Conservation (phyloP, 1,140 invertebrate species). For the Sycophaga agraensis region DNA sequence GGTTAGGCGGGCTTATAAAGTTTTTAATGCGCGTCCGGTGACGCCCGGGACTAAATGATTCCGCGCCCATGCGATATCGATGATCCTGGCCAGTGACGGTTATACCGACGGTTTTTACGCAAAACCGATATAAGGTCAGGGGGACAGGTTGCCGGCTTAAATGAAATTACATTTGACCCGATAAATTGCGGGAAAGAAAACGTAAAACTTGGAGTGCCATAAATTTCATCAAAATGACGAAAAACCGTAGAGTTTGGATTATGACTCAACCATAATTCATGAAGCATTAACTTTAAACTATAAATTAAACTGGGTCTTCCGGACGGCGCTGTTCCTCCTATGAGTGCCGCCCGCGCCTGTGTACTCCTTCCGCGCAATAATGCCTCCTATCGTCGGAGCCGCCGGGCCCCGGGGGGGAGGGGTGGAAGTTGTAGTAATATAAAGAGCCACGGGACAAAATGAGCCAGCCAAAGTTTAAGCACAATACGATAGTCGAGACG, state of each 20-base stretch:
- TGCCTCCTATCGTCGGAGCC: constrained; percentile 19
- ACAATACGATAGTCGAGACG: not conserved
- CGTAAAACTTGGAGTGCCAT: constrained; percentile 2
- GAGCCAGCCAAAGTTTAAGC: constrained; percentile 13
- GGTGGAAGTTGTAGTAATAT: constrained; percentile 17
- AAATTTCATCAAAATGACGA: constrained; percentile 24
- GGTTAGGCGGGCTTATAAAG: too few relatives aligned
- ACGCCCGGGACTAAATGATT: too few relatives aligned
- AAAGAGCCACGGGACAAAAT: constrained; percentile 18
- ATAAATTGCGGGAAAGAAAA: constrained; percentile 8
- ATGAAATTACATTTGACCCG: too few relatives aligned
- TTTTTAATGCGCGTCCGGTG: too few relatives aligned
- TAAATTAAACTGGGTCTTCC: constrained; percentile 27
- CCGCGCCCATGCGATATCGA: too few relatives aligned
- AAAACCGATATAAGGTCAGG: too few relatives aligned
- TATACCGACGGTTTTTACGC: too few relatives aligned
- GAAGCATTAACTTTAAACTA: constrained; percentile 30
- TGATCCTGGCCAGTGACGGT: too few relatives aligned
- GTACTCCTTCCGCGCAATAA: constrained; percentile 18
- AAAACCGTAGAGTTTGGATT: constrained; percentile 22
- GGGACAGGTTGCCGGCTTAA: too few relatives aligned
- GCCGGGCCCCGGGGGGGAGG: too few relatives aligned
- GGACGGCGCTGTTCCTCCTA: not conserved
- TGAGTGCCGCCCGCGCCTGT: too few relatives aligned
- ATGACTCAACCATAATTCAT: constrained; percentile 17